phyloP scores from a whole-genome alignment of 2,888 invertebrate genomes.

The Sussaba pulchella region DNA sequence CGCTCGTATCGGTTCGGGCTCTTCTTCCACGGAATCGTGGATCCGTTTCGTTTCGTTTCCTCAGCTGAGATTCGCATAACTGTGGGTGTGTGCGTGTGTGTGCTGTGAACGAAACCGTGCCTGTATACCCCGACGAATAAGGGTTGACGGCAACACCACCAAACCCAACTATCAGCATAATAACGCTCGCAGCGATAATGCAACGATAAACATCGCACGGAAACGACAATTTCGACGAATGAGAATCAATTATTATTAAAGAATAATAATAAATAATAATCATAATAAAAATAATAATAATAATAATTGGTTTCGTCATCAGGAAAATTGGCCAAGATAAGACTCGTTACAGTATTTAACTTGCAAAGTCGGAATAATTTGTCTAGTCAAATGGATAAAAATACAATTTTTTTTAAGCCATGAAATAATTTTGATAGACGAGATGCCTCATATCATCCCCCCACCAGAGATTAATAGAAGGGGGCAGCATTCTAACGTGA shows the following conservation, averaged over 20 bases:
- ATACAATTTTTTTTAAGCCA: too few species aligned
- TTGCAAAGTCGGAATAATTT: too few species aligned
- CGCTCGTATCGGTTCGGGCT: constrained; percentile 75
- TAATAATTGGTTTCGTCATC: too few species aligned
- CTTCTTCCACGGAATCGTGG: constrained; percentile 82
- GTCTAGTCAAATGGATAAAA: too few species aligned
- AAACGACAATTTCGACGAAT: constrained; percentile 41
- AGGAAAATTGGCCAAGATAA: too few species aligned
- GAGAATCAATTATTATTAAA: too few species aligned
- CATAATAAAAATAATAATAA: too few species aligned
- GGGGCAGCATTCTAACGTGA: constrained; percentile 78
- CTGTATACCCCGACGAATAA: too few species aligned
- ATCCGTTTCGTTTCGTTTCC: constrained; percentile 77
- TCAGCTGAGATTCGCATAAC: constrained; percentile 33
- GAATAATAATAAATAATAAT: too few species aligned
- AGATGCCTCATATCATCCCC: constrained; percentile 32
- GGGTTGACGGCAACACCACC: constrained; percentile 48
- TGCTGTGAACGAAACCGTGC: too few species aligned
- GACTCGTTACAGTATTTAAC: too few species aligned
- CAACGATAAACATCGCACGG: constrained; percentile 36
- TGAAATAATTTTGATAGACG: constrained; percentile 38
- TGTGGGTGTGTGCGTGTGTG: too few species aligned
- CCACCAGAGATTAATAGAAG: constrained; percentile 42
- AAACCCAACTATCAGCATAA: constrained; percentile 36
- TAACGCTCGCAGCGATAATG: constrained; percentile 43